These are phyloP conservation scores for Netelia inedita DNA, from an alignment of 2,888 invertebrate species.

Conservation along the genomic window DNA sequence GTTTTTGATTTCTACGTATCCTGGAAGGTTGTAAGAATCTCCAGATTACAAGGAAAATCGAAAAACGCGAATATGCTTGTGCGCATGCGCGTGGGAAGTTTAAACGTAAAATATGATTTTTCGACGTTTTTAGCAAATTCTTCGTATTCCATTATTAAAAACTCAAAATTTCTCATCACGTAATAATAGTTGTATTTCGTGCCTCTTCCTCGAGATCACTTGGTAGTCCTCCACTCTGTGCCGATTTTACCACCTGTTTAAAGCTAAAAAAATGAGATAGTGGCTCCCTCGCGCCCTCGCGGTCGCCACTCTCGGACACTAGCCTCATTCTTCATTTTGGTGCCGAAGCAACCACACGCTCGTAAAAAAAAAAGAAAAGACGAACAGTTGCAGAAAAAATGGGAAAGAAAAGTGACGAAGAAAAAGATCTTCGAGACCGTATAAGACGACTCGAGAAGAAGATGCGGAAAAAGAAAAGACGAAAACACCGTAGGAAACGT, in stretches of 20 bases:
- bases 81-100: no score
- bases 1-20: no score
- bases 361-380: neutral
- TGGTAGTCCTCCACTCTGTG: conserved; percentile 45
- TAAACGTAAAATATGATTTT: no score
- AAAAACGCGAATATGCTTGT: no score
- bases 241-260: conserved; percentile 24
- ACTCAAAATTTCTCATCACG: no score
- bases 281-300: conserved; percentile 11
- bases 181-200: conserved; percentile 43
- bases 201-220: conserved; percentile 65
- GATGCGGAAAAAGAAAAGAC: conserved; percentile 30
- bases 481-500: conserved; percentile 22
- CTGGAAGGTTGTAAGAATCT: no score
- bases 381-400: neutral
- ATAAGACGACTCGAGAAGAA: conserved; percentile 32
- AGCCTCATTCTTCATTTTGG: conserved; percentile 29
- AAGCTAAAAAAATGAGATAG: conserved; percentile 6
- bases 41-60: no score
- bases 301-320: conserved; percentile 3
- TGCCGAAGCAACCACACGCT: neutral
- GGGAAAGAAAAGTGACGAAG: conserved; percentile 17
- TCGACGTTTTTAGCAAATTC: no score
- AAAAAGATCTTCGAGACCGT: conserved; percentile 17
- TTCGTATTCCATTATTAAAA: no score